These are phyloP conservation scores for Macropus fuliginosus DNA, from an alignment of 2,797 vertebrate genomes.

Conservation along the genomic window DNA sequence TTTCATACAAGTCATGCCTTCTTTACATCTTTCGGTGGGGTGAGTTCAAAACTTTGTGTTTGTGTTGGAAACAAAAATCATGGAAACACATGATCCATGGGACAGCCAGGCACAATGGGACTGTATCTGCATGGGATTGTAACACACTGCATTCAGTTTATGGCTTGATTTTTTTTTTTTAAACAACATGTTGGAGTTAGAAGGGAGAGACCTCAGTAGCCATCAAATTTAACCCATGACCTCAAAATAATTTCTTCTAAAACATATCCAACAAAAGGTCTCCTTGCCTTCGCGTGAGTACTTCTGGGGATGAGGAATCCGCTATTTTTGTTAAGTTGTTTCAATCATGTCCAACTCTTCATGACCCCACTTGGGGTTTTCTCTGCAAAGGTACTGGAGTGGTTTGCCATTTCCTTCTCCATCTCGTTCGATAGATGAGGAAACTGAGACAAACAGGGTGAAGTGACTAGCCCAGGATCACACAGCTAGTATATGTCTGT, in stretches of 20 bases:
- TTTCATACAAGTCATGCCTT: background rate
- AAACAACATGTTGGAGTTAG: background rate
- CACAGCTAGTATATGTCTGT: background rate
- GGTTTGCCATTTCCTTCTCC: background rate
- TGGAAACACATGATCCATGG: background rate
- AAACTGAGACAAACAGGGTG: background rate
- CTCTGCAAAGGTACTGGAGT: background rate
- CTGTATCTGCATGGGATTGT: background rate
- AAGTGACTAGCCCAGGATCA: background rate
- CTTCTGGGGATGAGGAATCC: background rate
- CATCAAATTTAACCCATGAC: background rate
- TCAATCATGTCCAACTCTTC: background rate
- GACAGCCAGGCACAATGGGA: background rate
- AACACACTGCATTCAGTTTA: background rate
- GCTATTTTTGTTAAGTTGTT: background rate
- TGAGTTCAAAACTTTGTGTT: background rate
- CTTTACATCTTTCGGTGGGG: background rate
- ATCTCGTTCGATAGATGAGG: background rate
- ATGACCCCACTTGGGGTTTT: background rate
- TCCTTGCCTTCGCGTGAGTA: background rate
- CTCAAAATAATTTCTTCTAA: background rate
- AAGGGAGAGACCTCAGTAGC: background rate
- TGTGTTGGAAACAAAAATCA: background rate
- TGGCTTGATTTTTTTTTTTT: background rate
- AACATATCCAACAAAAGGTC: background rate